Percentiles rank a stretch among this genome's conserved stretches.
phyloP scores from a whole-genome alignment of 2,113 vertebrate species.

The Ranitomeya variabilis region DNA sequence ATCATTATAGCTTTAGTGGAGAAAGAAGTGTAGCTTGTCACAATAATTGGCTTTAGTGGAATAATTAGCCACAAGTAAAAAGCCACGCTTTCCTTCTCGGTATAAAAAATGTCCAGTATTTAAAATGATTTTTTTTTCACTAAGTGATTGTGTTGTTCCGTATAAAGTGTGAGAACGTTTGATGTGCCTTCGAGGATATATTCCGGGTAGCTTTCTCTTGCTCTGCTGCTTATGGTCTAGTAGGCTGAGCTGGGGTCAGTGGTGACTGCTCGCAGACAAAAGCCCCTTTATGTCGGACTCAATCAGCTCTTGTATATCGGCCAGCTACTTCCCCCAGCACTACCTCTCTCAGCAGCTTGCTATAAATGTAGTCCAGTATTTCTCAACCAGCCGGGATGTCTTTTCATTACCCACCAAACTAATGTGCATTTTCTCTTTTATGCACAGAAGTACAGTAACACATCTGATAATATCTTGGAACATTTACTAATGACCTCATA shows the following conservation, averaged over 20 bases:
- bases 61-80: slow-evolving; percentile 38
- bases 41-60: slow-evolving; percentile 38
- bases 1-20: slow-evolving; percentile 28
- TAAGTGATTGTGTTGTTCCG: slow-evolving; percentile 37
- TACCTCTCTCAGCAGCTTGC: slow-evolving; percentile 35
- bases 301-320: slow-evolving; percentile 56
- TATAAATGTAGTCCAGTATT: slow-evolving; percentile 46
- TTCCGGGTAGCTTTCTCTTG: slow-evolving; percentile 3
- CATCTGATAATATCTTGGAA: background rate
- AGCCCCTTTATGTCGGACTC: slow-evolving; percentile 58
- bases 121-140: slow-evolving; percentile 20
- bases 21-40: slow-evolving; percentile 33
- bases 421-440: slow-evolving; percentile 39
- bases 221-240: slow-evolving; percentile 48
- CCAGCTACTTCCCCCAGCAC: slow-evolving; percentile 51
- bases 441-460: slow-evolving; percentile 10
- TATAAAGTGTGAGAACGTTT: slow-evolving; percentile 34
- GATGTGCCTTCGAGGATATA: slow-evolving; percentile 46
- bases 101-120: slow-evolving; percentile 12
- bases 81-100: background rate
- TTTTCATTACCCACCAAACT: background rate
- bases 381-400: slow-evolving; percentile 22
- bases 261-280: slow-evolving; percentile 57
- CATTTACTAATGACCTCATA: background rate
- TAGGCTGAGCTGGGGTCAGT: slow-evolving; percentile 58